Percentiles rank a stretch among this genome's conserved stretches.
These are phyloP conservation scores for Agrotis clavis DNA, from an alignment of 2,888 invertebrate species.

Conservation along the genomic window DNA sequence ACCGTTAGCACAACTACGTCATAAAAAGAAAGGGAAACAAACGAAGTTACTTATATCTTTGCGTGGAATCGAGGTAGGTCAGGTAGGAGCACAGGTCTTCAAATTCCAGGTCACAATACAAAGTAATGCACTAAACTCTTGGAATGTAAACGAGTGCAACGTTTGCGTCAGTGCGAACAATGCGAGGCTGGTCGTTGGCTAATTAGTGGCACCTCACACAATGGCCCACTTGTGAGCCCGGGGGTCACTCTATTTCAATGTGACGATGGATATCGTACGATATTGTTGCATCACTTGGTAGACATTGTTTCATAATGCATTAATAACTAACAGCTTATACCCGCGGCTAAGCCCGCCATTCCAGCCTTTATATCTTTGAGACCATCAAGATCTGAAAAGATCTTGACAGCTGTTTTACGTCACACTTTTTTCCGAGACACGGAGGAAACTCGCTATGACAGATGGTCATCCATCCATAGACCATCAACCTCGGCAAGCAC, in stretches of 20 bases:
- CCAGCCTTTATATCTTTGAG: no score
- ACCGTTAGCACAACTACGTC: no score
- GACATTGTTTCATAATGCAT: no score
- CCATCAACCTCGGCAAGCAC: no score
- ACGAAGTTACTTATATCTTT: neutral
- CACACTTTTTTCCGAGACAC: no score
- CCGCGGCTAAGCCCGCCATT: no score
- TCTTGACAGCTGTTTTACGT: no score
- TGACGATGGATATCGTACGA: constrained; percentile 11
- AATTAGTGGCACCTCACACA: constrained; percentile 53
- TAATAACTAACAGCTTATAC: no score
- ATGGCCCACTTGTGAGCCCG: constrained; percentile 23
- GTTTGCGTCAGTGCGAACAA: constrained; percentile 47
- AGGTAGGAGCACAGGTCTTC: constrained; percentile 20
- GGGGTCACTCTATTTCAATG: constrained; percentile 28
- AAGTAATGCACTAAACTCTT: constrained; percentile 17
- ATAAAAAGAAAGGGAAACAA: neutral
- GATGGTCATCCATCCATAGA: no score
- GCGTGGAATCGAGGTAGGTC: constrained; percentile 5
- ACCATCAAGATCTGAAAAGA: no score
- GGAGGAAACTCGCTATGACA: no score
- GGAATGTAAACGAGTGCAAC: constrained; percentile 22
- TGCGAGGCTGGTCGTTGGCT: constrained; percentile 32
- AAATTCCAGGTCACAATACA: constrained; percentile 26
- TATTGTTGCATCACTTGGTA: constrained; percentile 24